Percentiles rank a stretch among this genome's conserved stretches.
Evolutionary conservation across 2,888 invertebrate species (phyloP).

Genomic region (Hemistola chrysoprasaria): DNA sequence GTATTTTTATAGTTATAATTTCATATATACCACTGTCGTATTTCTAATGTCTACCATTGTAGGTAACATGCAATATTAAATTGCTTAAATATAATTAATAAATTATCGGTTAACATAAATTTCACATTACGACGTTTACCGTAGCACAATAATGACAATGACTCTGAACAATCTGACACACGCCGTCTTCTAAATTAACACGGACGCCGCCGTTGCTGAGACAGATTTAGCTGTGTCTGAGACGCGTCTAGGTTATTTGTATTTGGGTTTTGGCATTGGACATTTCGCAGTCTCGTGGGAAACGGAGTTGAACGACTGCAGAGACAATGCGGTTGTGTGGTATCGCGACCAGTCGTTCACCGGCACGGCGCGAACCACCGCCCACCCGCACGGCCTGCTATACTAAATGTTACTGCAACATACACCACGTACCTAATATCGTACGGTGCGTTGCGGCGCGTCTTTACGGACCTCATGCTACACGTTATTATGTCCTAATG

Average conservation of each 20-base stretch:
- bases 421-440: conserved; percentile 21
- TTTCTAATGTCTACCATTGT: too few species aligned
- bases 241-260: conserved; percentile 79
- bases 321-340: conserved; percentile 74
- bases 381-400: conserved; percentile 50
- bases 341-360: conserved; percentile 64
- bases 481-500: too few species aligned
- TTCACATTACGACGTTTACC: conserved; percentile 38
- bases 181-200: conserved; percentile 52
- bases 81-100: too few species aligned
- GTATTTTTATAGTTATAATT: too few species aligned
- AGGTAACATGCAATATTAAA: too few species aligned
- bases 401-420: conserved; percentile 35
- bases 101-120: conserved; percentile 33
- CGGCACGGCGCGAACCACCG: conserved; percentile 47
- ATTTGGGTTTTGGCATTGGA: conserved; percentile 77
- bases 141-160: conserved; percentile 46
- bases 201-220: conserved; percentile 55
- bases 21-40: too few species aligned
- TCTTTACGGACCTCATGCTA: too few species aligned
- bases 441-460: too few species aligned
- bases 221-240: conserved; percentile 77
- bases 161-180: conserved; percentile 41
- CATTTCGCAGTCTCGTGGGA: conserved; percentile 78
- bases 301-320: conserved; percentile 80